Percentiles rank a stretch among this genome's conserved stretches.
phyloP scores from a whole-genome alignment of 2,113 vertebrate species.

The Phalacrocorax pelagicus region DNA sequence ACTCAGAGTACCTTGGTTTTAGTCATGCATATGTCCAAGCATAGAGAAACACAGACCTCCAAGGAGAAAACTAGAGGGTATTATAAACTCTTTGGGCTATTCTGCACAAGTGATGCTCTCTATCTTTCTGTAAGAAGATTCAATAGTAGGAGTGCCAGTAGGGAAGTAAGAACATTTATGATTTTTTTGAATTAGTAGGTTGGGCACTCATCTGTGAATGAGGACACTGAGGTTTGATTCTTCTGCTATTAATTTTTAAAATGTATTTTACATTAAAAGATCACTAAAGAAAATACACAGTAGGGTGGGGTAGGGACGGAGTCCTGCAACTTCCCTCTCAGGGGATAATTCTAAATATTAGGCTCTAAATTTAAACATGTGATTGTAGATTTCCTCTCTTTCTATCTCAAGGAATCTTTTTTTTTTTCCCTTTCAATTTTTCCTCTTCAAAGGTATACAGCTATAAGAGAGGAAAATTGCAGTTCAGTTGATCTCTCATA shows the following conservation, averaged over 20 bases:
- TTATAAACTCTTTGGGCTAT: not conserved
- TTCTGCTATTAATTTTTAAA: not conserved
- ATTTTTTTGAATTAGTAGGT: not conserved
- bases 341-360: not conserved
- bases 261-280: not conserved
- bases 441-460: not conserved
- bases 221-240: not conserved
- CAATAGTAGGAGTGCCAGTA: not conserved
- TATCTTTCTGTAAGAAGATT: not conserved
- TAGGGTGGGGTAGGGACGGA: not conserved
- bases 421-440: not conserved
- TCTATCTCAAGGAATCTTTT: not conserved
- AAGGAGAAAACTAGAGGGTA: not conserved
- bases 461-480: not conserved
- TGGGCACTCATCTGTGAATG: not conserved
- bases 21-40: not conserved
- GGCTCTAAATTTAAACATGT: not conserved
- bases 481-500: not conserved
- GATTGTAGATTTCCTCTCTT: not conserved
- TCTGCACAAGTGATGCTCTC: not conserved
- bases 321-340: not conserved
- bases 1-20: not conserved
- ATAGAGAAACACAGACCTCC: not conserved
- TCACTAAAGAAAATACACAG: not conserved
- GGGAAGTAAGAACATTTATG: not conserved